Percentiles rank a stretch among this genome's conserved stretches.
phyloP scores from a whole-genome alignment of 2,888 invertebrate genomes.

The Scaptomyza flava region DNA sequence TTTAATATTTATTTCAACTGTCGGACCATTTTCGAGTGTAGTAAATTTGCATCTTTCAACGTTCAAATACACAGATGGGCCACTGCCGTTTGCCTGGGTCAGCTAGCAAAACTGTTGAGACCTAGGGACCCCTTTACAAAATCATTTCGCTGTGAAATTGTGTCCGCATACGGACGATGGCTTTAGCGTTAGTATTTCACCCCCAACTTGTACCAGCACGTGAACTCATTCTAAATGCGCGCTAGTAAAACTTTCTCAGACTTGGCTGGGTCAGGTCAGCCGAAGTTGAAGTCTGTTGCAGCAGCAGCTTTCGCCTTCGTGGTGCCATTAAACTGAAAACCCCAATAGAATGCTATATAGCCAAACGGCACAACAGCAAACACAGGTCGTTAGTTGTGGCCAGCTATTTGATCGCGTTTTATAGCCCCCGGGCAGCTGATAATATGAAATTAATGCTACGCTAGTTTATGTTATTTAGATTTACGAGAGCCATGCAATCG shows the following conservation, averaged over 20 bases:
- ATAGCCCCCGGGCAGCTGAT: constrained; percentile 61
- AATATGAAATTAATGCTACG: constrained; percentile 75
- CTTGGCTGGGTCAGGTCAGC: constrained; percentile 18
- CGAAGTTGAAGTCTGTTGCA: constrained; percentile 12
- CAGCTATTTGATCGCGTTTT: constrained; percentile 52
- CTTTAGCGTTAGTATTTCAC: constrained; percentile 12
- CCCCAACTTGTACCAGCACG: constrained; percentile 42
- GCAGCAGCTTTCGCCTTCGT: constrained; percentile 36
- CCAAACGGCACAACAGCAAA: constrained; percentile 36
- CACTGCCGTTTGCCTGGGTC: constrained; percentile 27
- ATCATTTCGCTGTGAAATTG: constrained; percentile 76
- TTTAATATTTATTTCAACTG: constrained; percentile 79
- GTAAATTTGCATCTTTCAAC: constrained; percentile 79
- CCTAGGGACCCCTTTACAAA: constrained; percentile 62
- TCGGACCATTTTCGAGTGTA: constrained; percentile 63
- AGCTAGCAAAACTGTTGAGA: constrained; percentile 24
- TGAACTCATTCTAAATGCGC: constrained; percentile 69
- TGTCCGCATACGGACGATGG: constrained; percentile 57
- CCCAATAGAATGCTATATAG: constrained; percentile 61
- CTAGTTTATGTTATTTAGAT: constrained; percentile 55
- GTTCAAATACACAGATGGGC: constrained; percentile 64
- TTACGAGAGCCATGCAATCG: constrained; percentile 74
- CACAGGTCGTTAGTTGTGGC: constrained; percentile 56
- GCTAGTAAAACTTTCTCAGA: constrained; percentile 60
- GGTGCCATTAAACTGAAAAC: constrained; percentile 64